Conservation (phyloP, 2,888 invertebrate genomes). For the Drosophila pseudotalamancana region DNA sequence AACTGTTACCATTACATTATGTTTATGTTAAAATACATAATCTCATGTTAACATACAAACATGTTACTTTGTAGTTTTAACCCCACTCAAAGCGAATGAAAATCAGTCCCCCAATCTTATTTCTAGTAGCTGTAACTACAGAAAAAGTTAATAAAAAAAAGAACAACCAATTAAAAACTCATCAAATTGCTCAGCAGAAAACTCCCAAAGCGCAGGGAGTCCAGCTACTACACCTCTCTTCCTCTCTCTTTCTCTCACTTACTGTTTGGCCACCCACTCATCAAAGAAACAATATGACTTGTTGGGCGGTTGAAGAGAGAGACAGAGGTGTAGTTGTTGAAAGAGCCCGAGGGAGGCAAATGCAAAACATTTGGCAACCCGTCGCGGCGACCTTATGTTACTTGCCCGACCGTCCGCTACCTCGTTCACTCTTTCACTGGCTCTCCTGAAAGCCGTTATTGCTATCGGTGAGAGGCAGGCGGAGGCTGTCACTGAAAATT, state of each 20-base stretch:
- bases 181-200: constrained; percentile 44
- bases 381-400: constrained; percentile 46
- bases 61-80: constrained; percentile 4
- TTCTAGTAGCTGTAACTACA: constrained; percentile 11
- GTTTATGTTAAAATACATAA: not conserved
- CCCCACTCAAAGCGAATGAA: constrained; percentile 9
- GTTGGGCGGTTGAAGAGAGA: not conserved
- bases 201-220: constrained; percentile 35
- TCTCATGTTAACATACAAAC: not conserved
- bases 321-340: constrained; percentile 2
- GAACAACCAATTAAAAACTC: constrained; percentile 58
- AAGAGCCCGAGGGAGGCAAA: constrained; percentile 30
- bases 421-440: not conserved
- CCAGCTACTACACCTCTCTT: not conserved
- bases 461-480: not conserved
- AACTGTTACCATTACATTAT: too few species aligned
- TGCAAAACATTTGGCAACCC: constrained; percentile 52
- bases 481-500: constrained; percentile 44
- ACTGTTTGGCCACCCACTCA: constrained; percentile 27
- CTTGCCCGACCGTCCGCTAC: not conserved
- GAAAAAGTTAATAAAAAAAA: constrained; percentile 13
- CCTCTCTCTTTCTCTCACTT: too few species aligned
- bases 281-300: constrained; percentile 15
- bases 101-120: not conserved
- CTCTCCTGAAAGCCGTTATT: constrained; percentile 29